These are phyloP conservation scores for Eulemur macaco DNA, from an alignment of 2,113 vertebrate genomes.

Conservation along the genomic window DNA sequence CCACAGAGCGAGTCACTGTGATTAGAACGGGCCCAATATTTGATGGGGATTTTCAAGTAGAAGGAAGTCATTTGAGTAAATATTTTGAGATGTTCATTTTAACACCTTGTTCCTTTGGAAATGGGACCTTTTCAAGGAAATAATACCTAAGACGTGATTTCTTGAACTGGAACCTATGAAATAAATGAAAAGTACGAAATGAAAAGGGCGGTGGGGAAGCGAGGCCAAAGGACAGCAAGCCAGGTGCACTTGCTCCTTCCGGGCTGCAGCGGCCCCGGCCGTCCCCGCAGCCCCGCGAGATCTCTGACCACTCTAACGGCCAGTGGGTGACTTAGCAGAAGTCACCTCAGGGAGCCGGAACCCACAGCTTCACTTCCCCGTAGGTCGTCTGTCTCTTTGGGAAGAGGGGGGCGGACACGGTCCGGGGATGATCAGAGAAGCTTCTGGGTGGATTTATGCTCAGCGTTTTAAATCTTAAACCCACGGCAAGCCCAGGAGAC, in stretches of 20 bases:
- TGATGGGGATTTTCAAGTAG: neutral
- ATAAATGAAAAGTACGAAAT: neutral
- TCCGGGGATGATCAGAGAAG: neutral
- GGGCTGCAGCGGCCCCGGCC: fast-evolving
- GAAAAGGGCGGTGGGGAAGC: no score
- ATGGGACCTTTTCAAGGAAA: neutral
- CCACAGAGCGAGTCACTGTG: neutral
- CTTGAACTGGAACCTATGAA: neutral
- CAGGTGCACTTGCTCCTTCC: fast-evolving
- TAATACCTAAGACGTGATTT: neutral
- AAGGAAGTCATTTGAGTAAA: neutral
- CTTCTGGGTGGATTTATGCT: neutral
- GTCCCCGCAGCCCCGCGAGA: neutral
- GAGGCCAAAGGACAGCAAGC: fast-evolving
- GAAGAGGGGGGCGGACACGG: neutral
- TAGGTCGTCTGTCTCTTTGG: neutral
- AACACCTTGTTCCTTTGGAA: neutral
- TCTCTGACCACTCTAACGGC: neutral
- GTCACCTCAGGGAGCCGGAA: fast-evolving
- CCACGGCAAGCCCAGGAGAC: fast-evolving
- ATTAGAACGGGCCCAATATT: slow-evolving; percentile 14
- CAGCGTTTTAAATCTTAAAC: neutral
- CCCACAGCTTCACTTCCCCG: neutral
- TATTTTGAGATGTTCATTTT: neutral
- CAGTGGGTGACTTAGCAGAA: neutral